These are phyloP conservation scores for Yasuhikotakia modesta DNA, from an alignment of 2,797 vertebrate genomes.

Conservation along the genomic window DNA sequence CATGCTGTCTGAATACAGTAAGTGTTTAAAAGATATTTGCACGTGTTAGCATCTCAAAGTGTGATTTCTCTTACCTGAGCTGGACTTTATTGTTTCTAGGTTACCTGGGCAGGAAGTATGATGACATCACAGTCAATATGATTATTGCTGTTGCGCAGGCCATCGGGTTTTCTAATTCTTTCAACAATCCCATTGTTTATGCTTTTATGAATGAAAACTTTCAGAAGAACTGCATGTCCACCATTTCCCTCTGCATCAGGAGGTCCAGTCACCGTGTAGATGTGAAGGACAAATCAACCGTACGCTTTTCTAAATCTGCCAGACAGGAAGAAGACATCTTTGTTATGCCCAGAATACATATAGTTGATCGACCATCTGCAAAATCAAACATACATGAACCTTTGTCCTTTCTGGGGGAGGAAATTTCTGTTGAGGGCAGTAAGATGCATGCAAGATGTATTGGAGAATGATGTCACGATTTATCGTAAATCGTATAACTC, in stretches of 20 bases:
- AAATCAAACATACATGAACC: conserved; percentile 12
- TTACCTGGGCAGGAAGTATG: conserved; percentile 79
- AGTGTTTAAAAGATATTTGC: conserved; percentile 56
- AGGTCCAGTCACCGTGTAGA: conserved; percentile 58
- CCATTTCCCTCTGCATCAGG: conserved; percentile 72
- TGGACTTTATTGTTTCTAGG: conserved; percentile 63
- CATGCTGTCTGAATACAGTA: conserved; percentile 85
- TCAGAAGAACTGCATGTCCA: conserved; percentile 81
- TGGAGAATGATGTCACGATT: conserved; percentile 2
- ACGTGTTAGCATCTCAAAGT: background rate
- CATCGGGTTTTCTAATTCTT: conserved; percentile 85
- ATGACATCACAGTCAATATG: conserved; percentile 79
- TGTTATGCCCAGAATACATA: conserved; percentile 21
- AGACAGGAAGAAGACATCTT: conserved; percentile 14
- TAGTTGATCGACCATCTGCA: conserved; percentile 10
- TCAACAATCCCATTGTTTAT: conserved; percentile 85
- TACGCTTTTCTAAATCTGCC: conserved; percentile 20
- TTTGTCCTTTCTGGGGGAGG: conserved; percentile 9
- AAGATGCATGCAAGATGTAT: background rate
- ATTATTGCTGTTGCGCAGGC: conserved; percentile 82
- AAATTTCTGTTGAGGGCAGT: conserved; percentile 1
- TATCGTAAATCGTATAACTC: background rate
- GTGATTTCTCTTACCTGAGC: background rate
- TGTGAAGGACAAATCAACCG: conserved; percentile 12
- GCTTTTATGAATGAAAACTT: conserved; percentile 87